Base-by-base conservation (phyloP, 2,113 vertebrate species). In the Astur gentilis region DNA sequence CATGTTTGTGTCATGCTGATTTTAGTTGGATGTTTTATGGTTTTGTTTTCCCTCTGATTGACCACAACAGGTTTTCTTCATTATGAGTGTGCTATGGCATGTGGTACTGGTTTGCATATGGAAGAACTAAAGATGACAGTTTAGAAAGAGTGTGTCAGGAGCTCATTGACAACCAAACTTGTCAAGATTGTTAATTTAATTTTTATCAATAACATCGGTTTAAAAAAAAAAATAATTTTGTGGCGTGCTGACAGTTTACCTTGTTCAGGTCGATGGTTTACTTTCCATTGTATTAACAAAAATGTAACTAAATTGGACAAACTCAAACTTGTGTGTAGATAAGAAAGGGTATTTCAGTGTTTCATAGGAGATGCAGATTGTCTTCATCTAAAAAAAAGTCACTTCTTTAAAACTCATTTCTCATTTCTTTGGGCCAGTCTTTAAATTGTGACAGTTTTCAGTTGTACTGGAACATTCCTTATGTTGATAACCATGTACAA, bases 1-100 rank as follows among this genome's bases (percentile, higher is more conserved):
- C 40, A 11, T 40, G 27, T 89, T 88, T 82, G 11, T 87, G 42
- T 67, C 83, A 80, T 88, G 18, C 34, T 91, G 65, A 83, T 61
- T 93, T 97, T 82, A 84, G 67, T 92, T 86, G 38, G 29, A 5
- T 84, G 70, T 90, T 85, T 88, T 94, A 36, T 61, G 65, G 66
- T 62, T 94, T 87, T 93, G 29, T 49, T 96, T 96, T 92, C 47
- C 25, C n/a, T 80, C 42, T 88, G 42, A 82, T 62, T 78, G 73
- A 61, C n/a, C 42, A 16, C 34, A 67, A 60, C 27, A 66, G 25
- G 7, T 81, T 96, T 90, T 91, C 25, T 86, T 90, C 45, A 29
- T 70, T 83, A 47, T 32, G 50, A 70, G 6, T 32, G 5, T 36
- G 9, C 67, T 83, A 31, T 7, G 67, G 29, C 45, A 40, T 85